Evolutionary conservation across 2,797 vertebrate species (phyloP), one percentile per base, ranked within the genome.

Genomic region (Pseudochirops cupreus): DNA sequence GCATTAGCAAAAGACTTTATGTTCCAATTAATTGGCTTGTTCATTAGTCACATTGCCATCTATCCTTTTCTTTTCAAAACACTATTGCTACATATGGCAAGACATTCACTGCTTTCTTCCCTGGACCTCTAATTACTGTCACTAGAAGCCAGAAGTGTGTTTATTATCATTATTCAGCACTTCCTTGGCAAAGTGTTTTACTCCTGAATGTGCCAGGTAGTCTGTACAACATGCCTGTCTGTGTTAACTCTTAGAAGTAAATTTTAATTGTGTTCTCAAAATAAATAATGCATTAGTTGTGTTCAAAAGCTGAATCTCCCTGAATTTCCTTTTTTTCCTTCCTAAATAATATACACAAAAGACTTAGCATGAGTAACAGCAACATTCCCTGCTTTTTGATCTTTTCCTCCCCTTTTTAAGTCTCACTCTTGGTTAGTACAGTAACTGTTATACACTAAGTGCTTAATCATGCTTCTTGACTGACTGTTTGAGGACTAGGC

Each of bases 181-280:
- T 29, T 94, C 46, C 95, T 58, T 11, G 54, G 26, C 74, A 93
- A 94, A 92, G 0, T 55, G 1, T 82, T 94, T 90, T 54, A 46
- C 52, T 52, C 5, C 46, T 46, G 59, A 94, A 96, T 31, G 52
- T 93, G 91, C 54, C 55, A 55, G 52, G 56, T 52, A 4, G 5
- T 57, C 39, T 91, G 92, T 16, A 95, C 82, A 92, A 92, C 53
- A 92, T 90, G 21, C 74, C 50, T 82, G 56, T 46, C 87, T 93
- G n/a, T 39, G 16, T 31, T 90, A 39, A 90, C 82, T 92, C 67
- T 87, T 94, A 91, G 90, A 95, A 58, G 3, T 87, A 50, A 50
- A 50, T 9, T 50, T 87, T 87, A 87, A 46, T 87, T 87, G 74
- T 21, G 4, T 87, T 87, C 18, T 82, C 39, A 74, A 74, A 74